Evolutionary conservation across 2,888 invertebrate genomes (phyloP).

Genomic region (Diploptera punctata): DNA sequence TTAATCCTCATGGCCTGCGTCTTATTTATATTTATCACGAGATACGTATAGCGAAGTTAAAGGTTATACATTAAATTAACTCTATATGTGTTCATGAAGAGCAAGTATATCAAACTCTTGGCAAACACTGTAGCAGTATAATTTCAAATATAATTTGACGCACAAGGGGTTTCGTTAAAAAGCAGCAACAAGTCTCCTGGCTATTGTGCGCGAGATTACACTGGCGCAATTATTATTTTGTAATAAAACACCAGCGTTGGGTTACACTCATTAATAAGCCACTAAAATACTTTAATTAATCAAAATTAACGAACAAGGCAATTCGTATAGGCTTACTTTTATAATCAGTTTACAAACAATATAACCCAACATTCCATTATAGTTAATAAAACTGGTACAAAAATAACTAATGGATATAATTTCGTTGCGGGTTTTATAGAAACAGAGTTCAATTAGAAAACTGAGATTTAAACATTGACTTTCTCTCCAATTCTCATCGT

Average conservation of each 20-base stretch:
- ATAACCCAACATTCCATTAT: too few species aligned
- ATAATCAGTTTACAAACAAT: too few species aligned
- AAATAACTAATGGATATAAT: too few species aligned
- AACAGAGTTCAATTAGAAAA: too few species aligned
- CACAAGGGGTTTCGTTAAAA: background rate
- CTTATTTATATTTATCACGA: too few species aligned
- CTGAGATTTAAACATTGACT: too few species aligned
- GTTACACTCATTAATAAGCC: conserved; percentile 1
- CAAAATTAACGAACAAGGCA: background rate
- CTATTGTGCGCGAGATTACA: background rate
- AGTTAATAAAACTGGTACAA: too few species aligned
- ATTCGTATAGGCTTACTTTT: too few species aligned
- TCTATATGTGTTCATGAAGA: background rate
- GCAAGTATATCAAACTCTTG: background rate
- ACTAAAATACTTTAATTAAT: conserved; percentile 9
- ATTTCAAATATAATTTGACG: background rate
- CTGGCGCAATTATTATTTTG: conserved; percentile 14
- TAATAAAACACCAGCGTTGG: background rate
- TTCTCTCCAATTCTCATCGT: too few species aligned
- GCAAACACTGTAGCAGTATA: background rate
- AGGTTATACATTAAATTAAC: background rate
- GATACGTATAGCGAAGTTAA: too few species aligned
- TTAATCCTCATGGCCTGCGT: too few species aligned
- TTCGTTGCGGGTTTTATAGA: too few species aligned
- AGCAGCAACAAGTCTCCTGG: background rate